Evolutionary conservation across 1,140 invertebrate species (phyloP).

Genomic region (Bombus soroeensis): DNA sequence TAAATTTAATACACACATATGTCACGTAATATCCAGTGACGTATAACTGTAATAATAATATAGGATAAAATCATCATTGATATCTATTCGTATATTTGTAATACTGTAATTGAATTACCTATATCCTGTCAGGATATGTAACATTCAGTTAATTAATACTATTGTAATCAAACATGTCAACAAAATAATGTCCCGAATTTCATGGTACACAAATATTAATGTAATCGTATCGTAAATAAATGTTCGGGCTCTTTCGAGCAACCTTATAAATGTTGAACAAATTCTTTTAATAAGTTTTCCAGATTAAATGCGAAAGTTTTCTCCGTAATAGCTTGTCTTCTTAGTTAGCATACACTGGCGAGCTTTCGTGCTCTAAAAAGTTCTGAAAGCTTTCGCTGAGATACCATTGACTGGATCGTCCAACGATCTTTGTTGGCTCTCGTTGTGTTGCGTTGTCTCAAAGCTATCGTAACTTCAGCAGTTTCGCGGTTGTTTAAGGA

Average conservation of each 20-base stretch:
- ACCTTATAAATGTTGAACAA: not conserved
- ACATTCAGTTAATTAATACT: not conserved
- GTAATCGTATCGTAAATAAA: not conserved
- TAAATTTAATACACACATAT: too few relatives aligned
- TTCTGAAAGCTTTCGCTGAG: not conserved
- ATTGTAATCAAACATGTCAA: not conserved
- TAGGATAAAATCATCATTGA: not conserved
- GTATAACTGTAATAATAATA: not conserved
- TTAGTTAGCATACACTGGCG: not conserved
- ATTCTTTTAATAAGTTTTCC: not conserved
- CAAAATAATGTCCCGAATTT: not conserved
- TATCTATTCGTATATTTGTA: too few relatives aligned
- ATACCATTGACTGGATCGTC: not conserved
- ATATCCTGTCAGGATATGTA: not conserved
- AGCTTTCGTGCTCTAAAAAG: not conserved
- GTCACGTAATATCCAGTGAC: too few relatives aligned
- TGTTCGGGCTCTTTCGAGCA: not conserved
- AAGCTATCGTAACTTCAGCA: conserved; percentile 4
- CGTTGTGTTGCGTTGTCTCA: not conserved
- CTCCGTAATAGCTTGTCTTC: not conserved
- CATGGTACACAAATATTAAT: not conserved
- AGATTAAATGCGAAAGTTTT: not conserved
- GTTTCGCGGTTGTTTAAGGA: conserved; percentile 63
- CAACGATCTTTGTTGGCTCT: not conserved
- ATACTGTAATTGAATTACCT: too few relatives aligned